Conservation (phyloP, 2,888 invertebrate species). For the Diploptera punctata region DNA sequence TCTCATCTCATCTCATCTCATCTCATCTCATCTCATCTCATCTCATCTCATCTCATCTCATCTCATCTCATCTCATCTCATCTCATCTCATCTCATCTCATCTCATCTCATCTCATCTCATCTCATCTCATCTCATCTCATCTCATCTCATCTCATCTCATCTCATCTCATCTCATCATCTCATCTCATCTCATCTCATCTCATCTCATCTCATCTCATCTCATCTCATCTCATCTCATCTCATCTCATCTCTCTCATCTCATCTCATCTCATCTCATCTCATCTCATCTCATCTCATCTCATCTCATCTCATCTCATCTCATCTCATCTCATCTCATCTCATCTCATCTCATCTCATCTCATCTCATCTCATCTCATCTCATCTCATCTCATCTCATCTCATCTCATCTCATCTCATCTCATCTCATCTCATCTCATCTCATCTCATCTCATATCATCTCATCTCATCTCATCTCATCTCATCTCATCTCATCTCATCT, state of each 20-base stretch:
- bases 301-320: not conserved
- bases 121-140: not conserved
- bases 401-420: not conserved
- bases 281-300: not conserved
- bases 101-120: not conserved
- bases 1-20: not conserved
- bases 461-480: not conserved
- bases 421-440: not conserved
- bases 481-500: not conserved
- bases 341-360: not conserved
- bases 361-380: not conserved
- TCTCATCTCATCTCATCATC: not conserved
- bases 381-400: not conserved
- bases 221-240: not conserved
- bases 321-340: not conserved
- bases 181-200: not conserved
- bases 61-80: not conserved
- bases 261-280: not conserved
- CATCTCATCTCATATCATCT: not conserved
- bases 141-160: not conserved
- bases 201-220: not conserved
- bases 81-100: not conserved
- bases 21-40: not conserved
- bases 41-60: not conserved
- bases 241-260: not conserved